phyloP scores from a whole-genome alignment of 1,140 invertebrate species.

The Drosophila lacertosa region DNA sequence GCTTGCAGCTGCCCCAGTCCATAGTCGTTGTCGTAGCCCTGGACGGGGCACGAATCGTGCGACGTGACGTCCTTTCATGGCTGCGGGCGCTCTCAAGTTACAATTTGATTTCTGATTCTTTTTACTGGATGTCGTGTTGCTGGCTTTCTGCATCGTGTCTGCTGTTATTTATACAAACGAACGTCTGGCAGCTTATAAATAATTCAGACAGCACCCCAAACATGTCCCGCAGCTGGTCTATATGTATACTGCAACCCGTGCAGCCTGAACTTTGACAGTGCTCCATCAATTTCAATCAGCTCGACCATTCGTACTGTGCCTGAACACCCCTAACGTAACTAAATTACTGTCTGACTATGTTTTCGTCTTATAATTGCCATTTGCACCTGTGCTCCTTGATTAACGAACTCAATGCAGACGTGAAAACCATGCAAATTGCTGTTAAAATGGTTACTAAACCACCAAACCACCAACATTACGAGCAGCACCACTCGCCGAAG shows the following conservation, averaged over 20 bases:
- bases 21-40: neutral
- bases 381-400: slow-evolving; percentile 51
- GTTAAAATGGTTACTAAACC: slow-evolving; percentile 1
- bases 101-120: slow-evolving; percentile 75
- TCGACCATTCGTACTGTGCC: neutral
- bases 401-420: slow-evolving; percentile 48
- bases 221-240: neutral
- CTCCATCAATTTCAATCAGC: slow-evolving; percentile 42
- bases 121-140: slow-evolving; percentile 55
- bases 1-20: neutral
- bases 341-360: neutral
- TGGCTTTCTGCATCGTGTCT: slow-evolving; percentile 44
- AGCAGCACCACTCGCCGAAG: neutral
- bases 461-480: neutral
- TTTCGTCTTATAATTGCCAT: slow-evolving; percentile 28
- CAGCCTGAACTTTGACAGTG: slow-evolving; percentile 58
- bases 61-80: slow-evolving; percentile 60
- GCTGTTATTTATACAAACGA: slow-evolving; percentile 63
- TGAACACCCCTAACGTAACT: neutral
- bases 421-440: slow-evolving; percentile 47
- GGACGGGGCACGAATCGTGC: slow-evolving; percentile 3
- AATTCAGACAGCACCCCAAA: slow-evolving; percentile 59
- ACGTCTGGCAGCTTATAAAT: slow-evolving; percentile 62
- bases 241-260: slow-evolving; percentile 6
- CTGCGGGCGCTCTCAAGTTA: slow-evolving; percentile 65